These are phyloP conservation scores for Carabus problematicus DNA, from an alignment of 2,888 invertebrate genomes.

Conservation along the genomic window DNA sequence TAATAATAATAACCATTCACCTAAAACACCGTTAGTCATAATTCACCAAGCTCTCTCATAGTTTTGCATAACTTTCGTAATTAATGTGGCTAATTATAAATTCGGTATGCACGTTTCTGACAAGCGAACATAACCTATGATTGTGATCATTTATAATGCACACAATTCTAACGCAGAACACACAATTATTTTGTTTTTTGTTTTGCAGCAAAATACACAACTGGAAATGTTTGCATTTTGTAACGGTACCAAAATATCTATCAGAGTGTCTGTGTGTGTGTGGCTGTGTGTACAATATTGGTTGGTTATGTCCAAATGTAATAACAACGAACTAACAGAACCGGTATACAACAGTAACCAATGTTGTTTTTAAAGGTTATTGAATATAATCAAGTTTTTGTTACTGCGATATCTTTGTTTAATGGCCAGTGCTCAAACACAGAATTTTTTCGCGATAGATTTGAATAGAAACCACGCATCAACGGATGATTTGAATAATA, in stretches of 20 bases:
- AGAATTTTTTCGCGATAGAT: too few relatives aligned
- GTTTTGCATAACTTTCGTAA: background rate
- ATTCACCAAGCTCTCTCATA: background rate
- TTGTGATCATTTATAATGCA: background rate
- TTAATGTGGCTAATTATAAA: constrained; percentile 4
- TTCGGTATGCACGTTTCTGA: background rate
- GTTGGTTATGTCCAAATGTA: constrained; percentile 18
- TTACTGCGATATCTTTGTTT: background rate
- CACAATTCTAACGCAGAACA: background rate
- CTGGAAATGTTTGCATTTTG: constrained; percentile 19
- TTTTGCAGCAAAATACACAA: background rate
- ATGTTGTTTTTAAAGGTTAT: constrained; percentile 13
- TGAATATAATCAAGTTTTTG: constrained; percentile 38
- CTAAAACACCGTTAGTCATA: background rate
- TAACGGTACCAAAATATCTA: too few relatives aligned
- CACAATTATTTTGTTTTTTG: too few relatives aligned
- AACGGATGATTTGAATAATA: too few relatives aligned
- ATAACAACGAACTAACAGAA: constrained; percentile 31
- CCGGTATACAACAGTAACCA: constrained; percentile 37
- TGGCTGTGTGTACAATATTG: constrained; percentile 36
- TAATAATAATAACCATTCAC: background rate
- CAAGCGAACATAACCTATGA: background rate
- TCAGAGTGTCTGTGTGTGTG: too few relatives aligned
- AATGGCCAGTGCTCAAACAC: too few relatives aligned
- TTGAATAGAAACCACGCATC: too few relatives aligned